Evolutionary conservation across 2,797 vertebrate genomes (phyloP), one percentile per base, ranked within the genome.

Genomic region (Coendou prehensilis): DNA sequence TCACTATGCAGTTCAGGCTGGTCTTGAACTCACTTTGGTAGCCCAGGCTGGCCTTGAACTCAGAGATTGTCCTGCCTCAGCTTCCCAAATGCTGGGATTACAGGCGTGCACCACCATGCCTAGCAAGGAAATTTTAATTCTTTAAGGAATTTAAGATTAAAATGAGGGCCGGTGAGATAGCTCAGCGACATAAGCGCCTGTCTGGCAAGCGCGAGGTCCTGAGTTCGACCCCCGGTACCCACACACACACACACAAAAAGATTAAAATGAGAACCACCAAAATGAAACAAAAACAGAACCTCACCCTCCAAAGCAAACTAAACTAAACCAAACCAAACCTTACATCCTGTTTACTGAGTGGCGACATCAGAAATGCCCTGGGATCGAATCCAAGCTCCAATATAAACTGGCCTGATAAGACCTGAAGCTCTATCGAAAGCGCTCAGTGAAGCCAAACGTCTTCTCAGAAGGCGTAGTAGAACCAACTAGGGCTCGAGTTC

Each of bases 101-200:
- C 3, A 61, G 59, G 3, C 23, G 11, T 61, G 59, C 3, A 23
- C n/a, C 64, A 37, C 33, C 17, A 69, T 17, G 33, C 33, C 17
- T 69, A 7, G 64, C 64, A 18, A 89, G 17, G 30, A 57, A 69
- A 75, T 57, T 83, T 87, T 85, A 93, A 47, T 67, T 87, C 64
- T 85, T 94, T 33, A 56, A 67, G 50, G 93, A 95, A 95, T 57
- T 83, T 94, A 76, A 22, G 17, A 23, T 71, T 94, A 85, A 93
- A 93, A 91, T 4, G 9, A 94, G 23, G 37, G 37, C 37, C 37
- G 37, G 37, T 41, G 37, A 41, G 37, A 41, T 41, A 41, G 37
- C 37, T 41, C 37, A 41, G 37, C 37, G 37, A 41, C 37, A 41
- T 41, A 41, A 41, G 37, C 37, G 37, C 37, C 37, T 41, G 37